Conservation (phyloP, 2,797 vertebrate genomes). For the Philypnodon macrostomus region DNA sequence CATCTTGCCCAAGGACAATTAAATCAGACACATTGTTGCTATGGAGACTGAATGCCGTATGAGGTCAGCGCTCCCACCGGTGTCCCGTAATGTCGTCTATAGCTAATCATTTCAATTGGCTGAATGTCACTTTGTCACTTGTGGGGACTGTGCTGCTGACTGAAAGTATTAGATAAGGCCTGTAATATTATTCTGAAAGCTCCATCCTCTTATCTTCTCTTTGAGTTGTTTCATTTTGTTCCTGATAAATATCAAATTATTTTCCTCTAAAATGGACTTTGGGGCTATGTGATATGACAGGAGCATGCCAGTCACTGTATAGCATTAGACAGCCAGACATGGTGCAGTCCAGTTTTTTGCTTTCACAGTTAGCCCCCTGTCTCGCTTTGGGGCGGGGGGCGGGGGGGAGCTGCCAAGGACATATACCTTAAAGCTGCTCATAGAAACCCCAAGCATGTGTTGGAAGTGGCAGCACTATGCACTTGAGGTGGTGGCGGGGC, state of each 20-base stretch:
- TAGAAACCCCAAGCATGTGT: conserved; percentile 36
- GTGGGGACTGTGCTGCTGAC: not conserved
- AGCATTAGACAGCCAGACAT: conserved; percentile 6
- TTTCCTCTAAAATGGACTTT: not conserved
- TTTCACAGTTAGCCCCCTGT: too few species aligned
- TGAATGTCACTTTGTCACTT: conserved; percentile 30
- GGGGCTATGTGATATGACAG: not conserved
- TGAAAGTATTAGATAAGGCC: conserved; percentile 2
- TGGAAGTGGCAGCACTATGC: conserved; percentile 23
- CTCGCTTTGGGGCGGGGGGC: too few species aligned
- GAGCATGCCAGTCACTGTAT: conserved; percentile 1
- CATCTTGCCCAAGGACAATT: conserved; percentile 43
- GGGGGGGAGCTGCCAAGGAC: conserved; percentile 49
- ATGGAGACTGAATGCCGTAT: conserved; percentile 19
- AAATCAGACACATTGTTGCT: conserved; percentile 28
- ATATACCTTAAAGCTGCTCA: conserved; percentile 25
- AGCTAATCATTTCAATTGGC: conserved; percentile 15
- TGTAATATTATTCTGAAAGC: not conserved
- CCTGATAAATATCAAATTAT: conserved; percentile 1
- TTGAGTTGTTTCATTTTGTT: not conserved
- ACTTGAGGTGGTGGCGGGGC: conserved; percentile 34
- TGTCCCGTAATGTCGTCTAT: conserved; percentile 19
- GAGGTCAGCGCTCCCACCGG: conserved; percentile 6
- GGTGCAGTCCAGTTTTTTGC: too few species aligned
- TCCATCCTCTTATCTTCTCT: not conserved